Evolutionary conservation across 2,113 vertebrate genomes (phyloP).

Genomic region (Hylia prasina): DNA sequence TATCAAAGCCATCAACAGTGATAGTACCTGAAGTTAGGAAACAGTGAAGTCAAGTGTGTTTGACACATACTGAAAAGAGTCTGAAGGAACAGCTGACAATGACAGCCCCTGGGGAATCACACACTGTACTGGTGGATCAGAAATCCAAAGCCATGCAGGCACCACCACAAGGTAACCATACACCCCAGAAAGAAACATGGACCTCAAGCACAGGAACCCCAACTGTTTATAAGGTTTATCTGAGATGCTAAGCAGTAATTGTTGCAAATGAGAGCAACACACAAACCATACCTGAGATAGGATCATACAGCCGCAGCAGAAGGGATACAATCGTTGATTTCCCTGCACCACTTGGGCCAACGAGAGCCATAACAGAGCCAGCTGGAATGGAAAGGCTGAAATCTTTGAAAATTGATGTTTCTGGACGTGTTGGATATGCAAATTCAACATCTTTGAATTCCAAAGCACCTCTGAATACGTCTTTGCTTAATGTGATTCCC

Average conservation of each 20-base stretch:
- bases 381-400: conserved; percentile 87
- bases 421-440: conserved; percentile 87
- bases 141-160: background rate
- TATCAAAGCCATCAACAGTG: conserved; percentile 82
- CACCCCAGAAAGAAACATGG: background rate
- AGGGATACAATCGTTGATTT: conserved; percentile 92
- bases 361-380: conserved; percentile 89
- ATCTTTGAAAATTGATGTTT: conserved; percentile 82
- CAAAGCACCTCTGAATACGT: conserved; percentile 82
- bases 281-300: conserved; percentile 77
- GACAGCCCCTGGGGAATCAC: background rate
- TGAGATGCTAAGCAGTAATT: conserved; percentile 11
- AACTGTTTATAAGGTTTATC: background rate
- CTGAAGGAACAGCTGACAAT: background rate
- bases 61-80: background rate
- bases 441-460: conserved; percentile 86
- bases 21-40: conserved; percentile 77
- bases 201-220: background rate
- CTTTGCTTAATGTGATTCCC: conserved; percentile 74
- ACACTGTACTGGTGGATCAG: background rate
- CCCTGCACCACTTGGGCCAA: conserved; percentile 91
- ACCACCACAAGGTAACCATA: background rate
- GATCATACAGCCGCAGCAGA: conserved; percentile 87
- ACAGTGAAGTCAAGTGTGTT: background rate
- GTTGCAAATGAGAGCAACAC: background rate